phyloP scores from a whole-genome alignment of 2,888 invertebrate genomes.

The Cecidostiba fungosa region DNA sequence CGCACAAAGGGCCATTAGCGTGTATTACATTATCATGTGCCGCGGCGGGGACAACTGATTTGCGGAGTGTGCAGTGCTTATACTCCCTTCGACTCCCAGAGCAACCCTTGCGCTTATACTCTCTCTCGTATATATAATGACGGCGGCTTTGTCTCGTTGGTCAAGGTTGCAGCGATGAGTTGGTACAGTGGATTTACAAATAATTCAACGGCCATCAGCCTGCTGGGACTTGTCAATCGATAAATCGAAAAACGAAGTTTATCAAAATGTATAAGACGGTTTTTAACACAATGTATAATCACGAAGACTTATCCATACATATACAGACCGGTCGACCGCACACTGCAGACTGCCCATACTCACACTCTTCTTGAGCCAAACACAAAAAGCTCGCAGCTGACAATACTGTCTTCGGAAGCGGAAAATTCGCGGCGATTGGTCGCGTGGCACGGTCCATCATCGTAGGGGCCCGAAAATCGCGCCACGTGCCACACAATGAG shows the following conservation, averaged over 20 bases:
- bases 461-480: not conserved
- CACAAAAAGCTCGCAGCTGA: slow-evolving; percentile 26
- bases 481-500: slow-evolving; percentile 50
- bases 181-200: too few species aligned
- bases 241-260: too few species aligned
- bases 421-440: slow-evolving; percentile 71
- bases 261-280: too few species aligned
- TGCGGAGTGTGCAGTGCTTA: not conserved
- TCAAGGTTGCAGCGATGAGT: not conserved
- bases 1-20: slow-evolving; percentile 50
- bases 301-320: too few species aligned
- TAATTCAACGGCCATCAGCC: too few species aligned
- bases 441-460: slow-evolving; percentile 63
- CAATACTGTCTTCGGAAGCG: slow-evolving; percentile 65
- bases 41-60: not conserved
- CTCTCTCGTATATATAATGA: not conserved
- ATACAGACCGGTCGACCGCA: too few species aligned
- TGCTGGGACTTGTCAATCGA: too few species aligned
- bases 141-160: not conserved
- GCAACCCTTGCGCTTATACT: slow-evolving; percentile 38
- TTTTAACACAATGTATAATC: too few species aligned
- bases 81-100: not conserved
- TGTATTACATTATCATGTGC: slow-evolving; percentile 43
- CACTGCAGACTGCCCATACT: too few species aligned
- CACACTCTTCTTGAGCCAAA: not conserved